Base-by-base conservation (phyloP, 2,888 invertebrate species). In the Drosophila melanosoma region DNA sequence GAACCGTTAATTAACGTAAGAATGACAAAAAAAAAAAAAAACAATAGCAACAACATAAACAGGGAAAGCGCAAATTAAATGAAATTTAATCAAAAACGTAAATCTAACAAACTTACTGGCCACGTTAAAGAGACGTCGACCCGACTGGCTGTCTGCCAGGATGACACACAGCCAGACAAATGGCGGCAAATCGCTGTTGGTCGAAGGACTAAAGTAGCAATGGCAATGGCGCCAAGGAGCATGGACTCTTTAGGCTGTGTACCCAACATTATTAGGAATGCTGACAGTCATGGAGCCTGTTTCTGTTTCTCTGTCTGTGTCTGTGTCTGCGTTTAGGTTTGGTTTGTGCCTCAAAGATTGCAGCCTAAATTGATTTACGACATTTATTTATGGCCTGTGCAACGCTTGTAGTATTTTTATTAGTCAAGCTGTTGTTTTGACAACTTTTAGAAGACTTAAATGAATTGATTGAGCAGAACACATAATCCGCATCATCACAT, bases 1-100 rank as follows among this genome's bases (percentile, higher is more conserved):
- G 12, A 67, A 70, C 68, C 69, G 72, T 81, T 85, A 87, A 87
- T 85, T 88, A 87, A 74, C 68, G 65, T 63, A 74, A 69, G 62
- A 69, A 49, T 48, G 73, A 64, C 66, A 61, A 67, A 71, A 71
- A 69, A 53, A 53, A 75, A 65, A n/a, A 61, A 67, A 71, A 69
- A 53, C 57, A 75, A 65, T 42, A 29, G 51, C 57, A 71, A 57
- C 48, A 72, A 62, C 45, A 48, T 42, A 3, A 48, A 38, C 61
- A 65, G 54, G 60, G 65, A 80, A 78, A 80, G 75, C 74, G 68
- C 77, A 85, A 85, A 81, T 80, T 81, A 85, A 85, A 85, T 75
- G 69, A 83, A 87, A 85, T 85, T 85, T 87, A 87, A 87, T 85
- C 85, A 85, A 87, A 83, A 87, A 79, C 85, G 80, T 87, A 85